Conservation (phyloP, 30 jellyfish, hydroid and myxozoan species). For the Hydractinia echinata region DNA sequence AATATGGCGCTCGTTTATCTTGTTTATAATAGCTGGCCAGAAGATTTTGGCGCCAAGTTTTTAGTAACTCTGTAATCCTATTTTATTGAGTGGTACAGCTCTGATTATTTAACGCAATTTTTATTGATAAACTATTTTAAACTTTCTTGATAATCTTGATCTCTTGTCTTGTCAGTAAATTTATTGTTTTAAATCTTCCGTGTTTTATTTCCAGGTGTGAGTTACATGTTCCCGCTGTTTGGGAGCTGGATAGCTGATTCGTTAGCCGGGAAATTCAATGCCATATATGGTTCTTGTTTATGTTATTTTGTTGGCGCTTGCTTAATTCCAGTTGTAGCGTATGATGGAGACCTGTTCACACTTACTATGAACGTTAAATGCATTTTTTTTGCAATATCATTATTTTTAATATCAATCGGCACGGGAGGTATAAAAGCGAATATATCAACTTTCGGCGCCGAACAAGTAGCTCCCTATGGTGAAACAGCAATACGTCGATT, state of each 20-base stretch:
- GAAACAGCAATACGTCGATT: slow-evolving; percentile 63
- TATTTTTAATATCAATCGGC: slow-evolving; percentile 72
- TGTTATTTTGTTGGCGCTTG: slow-evolving; percentile 74
- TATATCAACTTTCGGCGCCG: slow-evolving; percentile 89
- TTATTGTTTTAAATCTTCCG: no score
- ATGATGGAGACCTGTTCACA: slow-evolving; percentile 16
- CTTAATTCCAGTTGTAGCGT: slow-evolving; percentile 53
- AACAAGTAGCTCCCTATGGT: slow-evolving; percentile 66
- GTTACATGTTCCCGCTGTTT: slow-evolving; percentile 68
- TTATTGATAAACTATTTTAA: no score
- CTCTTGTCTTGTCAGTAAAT: neutral
- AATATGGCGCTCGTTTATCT: no score
- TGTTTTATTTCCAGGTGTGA: slow-evolving; percentile 55
- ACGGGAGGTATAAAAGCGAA: slow-evolving; percentile 88
- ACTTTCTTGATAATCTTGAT: no score
- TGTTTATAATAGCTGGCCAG: no score
- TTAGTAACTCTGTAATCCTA: no score
- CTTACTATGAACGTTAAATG: slow-evolving; percentile 6
- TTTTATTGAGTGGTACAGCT: no score
- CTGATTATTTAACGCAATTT: no score
- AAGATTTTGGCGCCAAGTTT: no score
- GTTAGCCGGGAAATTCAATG: slow-evolving; percentile 63
- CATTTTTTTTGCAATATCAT: slow-evolving; percentile 54
- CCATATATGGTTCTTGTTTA: slow-evolving; percentile 55
- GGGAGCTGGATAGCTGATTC: slow-evolving; percentile 96